A percentile compares a stretch with the other conserved stretches of the same genome.
These are phyloP conservation scores for Idris sp. DNA, from an alignment of 1,140 invertebrate species.

Conservation along the genomic window DNA sequence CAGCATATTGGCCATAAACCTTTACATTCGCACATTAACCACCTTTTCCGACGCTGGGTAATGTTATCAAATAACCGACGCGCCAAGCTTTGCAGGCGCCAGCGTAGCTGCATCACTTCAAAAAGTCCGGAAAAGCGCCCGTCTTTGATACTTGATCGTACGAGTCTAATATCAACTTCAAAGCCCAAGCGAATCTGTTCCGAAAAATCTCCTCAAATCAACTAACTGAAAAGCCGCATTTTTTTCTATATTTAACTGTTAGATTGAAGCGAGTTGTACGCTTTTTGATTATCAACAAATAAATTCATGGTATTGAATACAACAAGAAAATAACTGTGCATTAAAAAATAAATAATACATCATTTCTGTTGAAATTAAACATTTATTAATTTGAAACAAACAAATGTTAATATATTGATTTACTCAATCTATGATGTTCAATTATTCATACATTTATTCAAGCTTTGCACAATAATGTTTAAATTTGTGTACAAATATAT, in stretches of 20 bases:
- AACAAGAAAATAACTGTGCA: too few relatives aligned
- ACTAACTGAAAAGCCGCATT: not conserved
- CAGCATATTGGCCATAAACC: conserved; percentile 77
- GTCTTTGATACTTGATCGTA: conserved; percentile 43
- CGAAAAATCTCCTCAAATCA: conserved; percentile 7
- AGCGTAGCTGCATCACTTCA: conserved; percentile 26
- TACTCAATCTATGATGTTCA: too few relatives aligned
- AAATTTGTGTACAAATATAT: too few relatives aligned
- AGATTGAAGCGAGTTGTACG: too few relatives aligned
- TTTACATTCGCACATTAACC: conserved; percentile 76
- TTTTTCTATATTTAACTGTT: conserved; percentile 2
- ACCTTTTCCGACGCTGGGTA: conserved; percentile 62
- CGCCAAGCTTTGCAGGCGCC: conserved; percentile 64
- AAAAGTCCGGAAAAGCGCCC: conserved; percentile 48
- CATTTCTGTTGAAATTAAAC: too few relatives aligned
- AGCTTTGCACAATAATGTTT: too few relatives aligned
- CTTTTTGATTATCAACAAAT: too few relatives aligned
- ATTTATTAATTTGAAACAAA: too few relatives aligned
- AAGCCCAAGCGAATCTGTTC: conserved; percentile 8
- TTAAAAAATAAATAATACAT: too few relatives aligned
- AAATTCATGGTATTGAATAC: too few relatives aligned
- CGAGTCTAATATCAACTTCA: conserved; percentile 51
- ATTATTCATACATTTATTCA: too few relatives aligned
- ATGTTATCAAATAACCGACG: conserved; percentile 71
- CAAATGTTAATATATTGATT: too few relatives aligned